Evolutionary conservation across 2,797 vertebrate species (phyloP).

Genomic region (Cygnus olor): DNA sequence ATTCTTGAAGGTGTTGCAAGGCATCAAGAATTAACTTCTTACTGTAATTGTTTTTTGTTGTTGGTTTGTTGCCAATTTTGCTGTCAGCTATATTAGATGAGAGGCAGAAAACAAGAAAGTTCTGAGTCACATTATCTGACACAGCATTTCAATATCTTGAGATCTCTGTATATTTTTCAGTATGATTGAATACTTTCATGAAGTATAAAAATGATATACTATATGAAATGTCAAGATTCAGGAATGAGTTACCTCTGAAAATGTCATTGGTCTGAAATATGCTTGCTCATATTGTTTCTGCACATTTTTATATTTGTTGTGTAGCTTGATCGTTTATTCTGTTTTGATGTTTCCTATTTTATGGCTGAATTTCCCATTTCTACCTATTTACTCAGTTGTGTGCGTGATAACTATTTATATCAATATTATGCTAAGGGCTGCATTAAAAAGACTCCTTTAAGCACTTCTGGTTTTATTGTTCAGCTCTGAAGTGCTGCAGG

Average conservation of each 20-base stretch:
- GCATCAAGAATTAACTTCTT: not conserved
- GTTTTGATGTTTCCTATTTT: not conserved
- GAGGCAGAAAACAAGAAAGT: not conserved
- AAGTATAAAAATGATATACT: not conserved
- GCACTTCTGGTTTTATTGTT: not conserved
- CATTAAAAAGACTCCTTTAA: not conserved
- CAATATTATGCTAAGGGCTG: not conserved
- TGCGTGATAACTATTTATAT: not conserved
- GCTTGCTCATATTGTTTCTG: not conserved
- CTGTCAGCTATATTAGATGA: not conserved
- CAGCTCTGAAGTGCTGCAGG: not conserved
- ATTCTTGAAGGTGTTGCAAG: not conserved
- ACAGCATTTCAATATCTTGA: not conserved
- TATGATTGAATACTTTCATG: not conserved
- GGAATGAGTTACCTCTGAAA: slow-evolving; percentile 4
- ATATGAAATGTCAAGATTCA: not conserved
- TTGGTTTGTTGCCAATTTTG: not conserved
- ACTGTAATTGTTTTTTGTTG: not conserved
- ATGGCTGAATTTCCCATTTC: not conserved
- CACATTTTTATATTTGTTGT: not conserved
- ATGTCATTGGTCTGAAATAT: not conserved
- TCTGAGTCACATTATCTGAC: not conserved
- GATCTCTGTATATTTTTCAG: not conserved
- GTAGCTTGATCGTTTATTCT: not conserved
- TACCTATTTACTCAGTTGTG: not conserved